A percentile compares a stretch with the other conserved stretches of the same genome.
These are phyloP conservation scores for Erebia aethiops DNA, from an alignment of 2,888 invertebrate species.

Conservation along the genomic window DNA sequence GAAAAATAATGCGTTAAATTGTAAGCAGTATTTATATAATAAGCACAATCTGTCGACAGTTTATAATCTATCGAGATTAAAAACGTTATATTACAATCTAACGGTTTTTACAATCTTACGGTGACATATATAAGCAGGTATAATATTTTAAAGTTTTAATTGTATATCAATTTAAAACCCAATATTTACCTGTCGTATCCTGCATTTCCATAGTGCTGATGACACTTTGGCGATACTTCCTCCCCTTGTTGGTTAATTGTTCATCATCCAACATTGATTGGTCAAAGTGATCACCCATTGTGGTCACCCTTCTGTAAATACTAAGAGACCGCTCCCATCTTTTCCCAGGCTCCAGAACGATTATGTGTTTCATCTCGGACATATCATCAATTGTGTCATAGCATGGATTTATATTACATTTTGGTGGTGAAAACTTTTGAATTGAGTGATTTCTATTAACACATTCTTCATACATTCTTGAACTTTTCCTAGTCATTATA, in stretches of 20 bases:
- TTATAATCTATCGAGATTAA: too few species aligned
- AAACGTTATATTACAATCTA: too few species aligned
- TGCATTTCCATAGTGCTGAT: constrained; percentile 80
- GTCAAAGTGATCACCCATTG: constrained; percentile 65
- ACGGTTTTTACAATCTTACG: too few species aligned
- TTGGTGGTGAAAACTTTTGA: not conserved
- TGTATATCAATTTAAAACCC: constrained; percentile 22
- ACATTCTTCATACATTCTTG: not conserved
- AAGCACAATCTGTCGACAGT: too few species aligned
- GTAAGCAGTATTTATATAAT: too few species aligned
- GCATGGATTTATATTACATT: not conserved
- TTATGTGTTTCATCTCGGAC: constrained; percentile 53
- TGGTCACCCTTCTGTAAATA: constrained; percentile 79
- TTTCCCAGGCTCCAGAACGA: constrained; percentile 85
- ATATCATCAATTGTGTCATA: constrained; percentile 34
- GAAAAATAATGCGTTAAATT: too few species aligned
- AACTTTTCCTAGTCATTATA: not conserved
- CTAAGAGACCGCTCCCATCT: constrained; percentile 86
- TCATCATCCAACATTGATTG: constrained; percentile 70
- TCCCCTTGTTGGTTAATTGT: constrained; percentile 69
- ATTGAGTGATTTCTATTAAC: not conserved
- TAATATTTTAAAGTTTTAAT: not conserved
- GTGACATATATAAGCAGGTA: too few species aligned
- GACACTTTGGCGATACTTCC: constrained; percentile 82
- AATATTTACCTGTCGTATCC: constrained; percentile 58